phyloP scores from a whole-genome alignment of 1,140 invertebrate genomes.

The Drosophila subpulchrella region DNA sequence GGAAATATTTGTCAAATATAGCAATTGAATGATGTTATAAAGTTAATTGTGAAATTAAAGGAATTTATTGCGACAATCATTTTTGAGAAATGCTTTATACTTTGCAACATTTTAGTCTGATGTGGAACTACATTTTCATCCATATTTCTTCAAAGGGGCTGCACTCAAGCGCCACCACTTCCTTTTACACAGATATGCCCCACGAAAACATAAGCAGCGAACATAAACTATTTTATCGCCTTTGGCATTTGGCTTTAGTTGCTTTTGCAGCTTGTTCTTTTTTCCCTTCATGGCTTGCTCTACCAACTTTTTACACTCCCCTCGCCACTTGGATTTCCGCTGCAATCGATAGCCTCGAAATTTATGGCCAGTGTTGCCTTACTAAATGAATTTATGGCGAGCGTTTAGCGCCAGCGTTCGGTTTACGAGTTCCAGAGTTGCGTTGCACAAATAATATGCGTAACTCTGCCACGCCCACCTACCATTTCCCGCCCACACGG shows the following conservation, averaged over 20 bases:
- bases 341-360: constrained; percentile 70
- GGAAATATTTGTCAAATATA: no score
- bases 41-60: no score
- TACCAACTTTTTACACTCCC: background rate
- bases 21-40: no score
- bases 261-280: constrained; percentile 12
- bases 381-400: constrained; percentile 80
- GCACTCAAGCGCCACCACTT: background rate
- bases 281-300: constrained; percentile 5
- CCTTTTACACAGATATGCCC: background rate
- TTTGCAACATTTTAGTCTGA: no score
- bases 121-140: background rate
- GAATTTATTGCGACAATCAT: no score
- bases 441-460: constrained; percentile 69
- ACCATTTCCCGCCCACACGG: background rate
- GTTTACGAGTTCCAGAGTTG: constrained; percentile 19
- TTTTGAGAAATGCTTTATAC: no score
- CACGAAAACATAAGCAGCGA: constrained; percentile 12
- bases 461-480: constrained; percentile 37
- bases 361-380: constrained; percentile 75
- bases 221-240: constrained; percentile 69
- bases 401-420: constrained; percentile 53
- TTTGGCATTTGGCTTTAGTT: constrained; percentile 43
- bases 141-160: background rate
- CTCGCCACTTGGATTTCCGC: constrained; percentile 38